These are phyloP conservation scores for Dolichotis patagonum DNA, from an alignment of 2,113 vertebrate species.

Conservation along the genomic window DNA sequence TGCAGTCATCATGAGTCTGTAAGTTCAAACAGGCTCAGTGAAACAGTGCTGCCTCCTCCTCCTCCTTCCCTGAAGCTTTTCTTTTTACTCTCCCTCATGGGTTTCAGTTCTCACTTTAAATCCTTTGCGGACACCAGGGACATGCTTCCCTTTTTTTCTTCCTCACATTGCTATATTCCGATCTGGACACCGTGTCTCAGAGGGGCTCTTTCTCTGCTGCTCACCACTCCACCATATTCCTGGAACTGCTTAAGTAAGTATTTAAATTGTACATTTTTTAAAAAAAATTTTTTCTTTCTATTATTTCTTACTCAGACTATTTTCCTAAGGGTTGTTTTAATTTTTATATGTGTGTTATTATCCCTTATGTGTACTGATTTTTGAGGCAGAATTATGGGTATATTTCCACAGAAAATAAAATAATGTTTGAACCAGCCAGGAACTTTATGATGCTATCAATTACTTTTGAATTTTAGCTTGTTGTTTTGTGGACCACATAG, in stretches of 20 bases:
- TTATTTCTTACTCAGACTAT: not conserved
- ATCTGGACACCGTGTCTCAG: not conserved
- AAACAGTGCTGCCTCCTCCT: not conserved
- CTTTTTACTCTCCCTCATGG: not conserved
- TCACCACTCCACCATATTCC: not conserved
- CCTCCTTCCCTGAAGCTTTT: not conserved
- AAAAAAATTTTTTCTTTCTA: not conserved
- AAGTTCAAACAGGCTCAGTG: not conserved
- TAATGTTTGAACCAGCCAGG: not conserved
- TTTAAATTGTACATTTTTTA: too few species aligned
- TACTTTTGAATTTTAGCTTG: slow-evolving; percentile 3
- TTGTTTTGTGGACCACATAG: not conserved
- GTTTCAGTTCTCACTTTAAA: not conserved
- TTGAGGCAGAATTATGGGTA: not conserved
- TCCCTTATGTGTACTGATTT: slow-evolving; percentile 28
- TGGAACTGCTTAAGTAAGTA: not conserved
- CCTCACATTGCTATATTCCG: not conserved
- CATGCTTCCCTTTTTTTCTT: not conserved
- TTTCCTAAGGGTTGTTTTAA: not conserved
- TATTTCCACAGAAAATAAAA: not conserved
- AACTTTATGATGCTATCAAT: not conserved
- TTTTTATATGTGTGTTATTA: not conserved
- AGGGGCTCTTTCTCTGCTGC: not conserved
- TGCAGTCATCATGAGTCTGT: not conserved
- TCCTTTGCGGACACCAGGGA: not conserved